phyloP scores from a whole-genome alignment of 2,888 invertebrate genomes.

The Plagodis dolabraria region DNA sequence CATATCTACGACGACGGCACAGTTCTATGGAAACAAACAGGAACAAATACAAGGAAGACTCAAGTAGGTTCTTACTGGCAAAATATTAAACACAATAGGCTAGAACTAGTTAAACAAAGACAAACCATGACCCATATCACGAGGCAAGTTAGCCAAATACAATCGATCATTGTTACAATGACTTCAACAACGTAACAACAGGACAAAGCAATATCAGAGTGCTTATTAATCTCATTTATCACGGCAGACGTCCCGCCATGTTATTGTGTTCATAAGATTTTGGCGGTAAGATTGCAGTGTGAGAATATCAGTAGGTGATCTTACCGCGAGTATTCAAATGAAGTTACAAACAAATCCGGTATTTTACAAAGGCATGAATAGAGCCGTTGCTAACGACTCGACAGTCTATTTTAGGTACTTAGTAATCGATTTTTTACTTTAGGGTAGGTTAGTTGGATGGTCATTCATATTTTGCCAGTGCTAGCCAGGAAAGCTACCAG shows the following conservation, averaged over 20 bases:
- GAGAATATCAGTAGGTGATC: conserved; percentile 10
- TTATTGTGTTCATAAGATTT: conserved; percentile 25
- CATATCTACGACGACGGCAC: no score
- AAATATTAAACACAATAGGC: neutral
- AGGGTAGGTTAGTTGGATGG: no score
- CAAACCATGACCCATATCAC: conserved; percentile 14
- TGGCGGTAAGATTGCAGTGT: neutral
- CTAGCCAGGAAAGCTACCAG: no score
- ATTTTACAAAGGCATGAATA: no score
- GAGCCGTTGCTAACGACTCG: no score
- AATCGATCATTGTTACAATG: conserved; percentile 18
- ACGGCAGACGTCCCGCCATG: conserved; percentile 22
- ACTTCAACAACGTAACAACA: conserved; percentile 13
- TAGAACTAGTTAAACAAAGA: neutral
- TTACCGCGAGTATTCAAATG: neutral
- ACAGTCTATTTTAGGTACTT: no score
- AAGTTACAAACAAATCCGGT: no score
- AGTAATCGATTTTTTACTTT: no score
- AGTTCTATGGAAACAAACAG: no score
- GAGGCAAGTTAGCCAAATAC: conserved; percentile 1
- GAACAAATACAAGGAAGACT: no score
- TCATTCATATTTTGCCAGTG: no score
- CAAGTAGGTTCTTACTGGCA: neutral
- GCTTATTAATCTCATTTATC: conserved; percentile 34
- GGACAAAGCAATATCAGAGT: conserved; percentile 24